These are phyloP conservation scores for Panopea generosa DNA, from an alignment of 2,888 invertebrate genomes.

Conservation along the genomic window DNA sequence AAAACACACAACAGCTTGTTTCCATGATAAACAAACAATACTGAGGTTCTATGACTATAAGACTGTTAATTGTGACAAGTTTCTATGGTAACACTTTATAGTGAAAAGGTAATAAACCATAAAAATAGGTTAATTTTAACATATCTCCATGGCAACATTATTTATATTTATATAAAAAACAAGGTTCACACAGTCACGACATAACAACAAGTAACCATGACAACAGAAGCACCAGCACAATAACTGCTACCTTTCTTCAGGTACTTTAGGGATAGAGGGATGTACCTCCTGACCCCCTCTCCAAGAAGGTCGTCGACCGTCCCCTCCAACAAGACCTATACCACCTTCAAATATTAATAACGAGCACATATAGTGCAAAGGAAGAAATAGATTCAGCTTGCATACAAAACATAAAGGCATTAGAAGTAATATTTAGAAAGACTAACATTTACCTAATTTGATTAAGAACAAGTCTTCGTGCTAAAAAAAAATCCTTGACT, in stretches of 20 bases:
- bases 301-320: constrained; percentile 38
- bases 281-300: constrained; percentile 59
- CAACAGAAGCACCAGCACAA: constrained; percentile 19
- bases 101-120: constrained; percentile 9
- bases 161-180: too few relatives aligned
- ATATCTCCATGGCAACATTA: too few relatives aligned
- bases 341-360: constrained; percentile 32
- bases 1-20: too few relatives aligned
- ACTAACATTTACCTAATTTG: too few relatives aligned
- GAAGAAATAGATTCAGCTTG: not conserved
- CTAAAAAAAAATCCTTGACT: too few relatives aligned
- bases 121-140: constrained; percentile 15
- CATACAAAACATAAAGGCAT: not conserved
- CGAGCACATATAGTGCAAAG: not conserved
- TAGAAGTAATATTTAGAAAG: not conserved
- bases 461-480: too few relatives aligned
- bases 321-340: constrained; percentile 38
- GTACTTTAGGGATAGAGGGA: constrained; percentile 59
- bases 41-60: too few relatives aligned
- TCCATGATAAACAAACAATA: too few relatives aligned
- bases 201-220: constrained; percentile 27
- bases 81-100: not conserved
- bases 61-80: too few relatives aligned
- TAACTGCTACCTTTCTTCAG: constrained; percentile 58
- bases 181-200: constrained; percentile 7